Percentiles rank a stretch among this genome's conserved stretches.
Conservation (phyloP, 1,140 invertebrate genomes). For the Heterodera carotae region DNA sequence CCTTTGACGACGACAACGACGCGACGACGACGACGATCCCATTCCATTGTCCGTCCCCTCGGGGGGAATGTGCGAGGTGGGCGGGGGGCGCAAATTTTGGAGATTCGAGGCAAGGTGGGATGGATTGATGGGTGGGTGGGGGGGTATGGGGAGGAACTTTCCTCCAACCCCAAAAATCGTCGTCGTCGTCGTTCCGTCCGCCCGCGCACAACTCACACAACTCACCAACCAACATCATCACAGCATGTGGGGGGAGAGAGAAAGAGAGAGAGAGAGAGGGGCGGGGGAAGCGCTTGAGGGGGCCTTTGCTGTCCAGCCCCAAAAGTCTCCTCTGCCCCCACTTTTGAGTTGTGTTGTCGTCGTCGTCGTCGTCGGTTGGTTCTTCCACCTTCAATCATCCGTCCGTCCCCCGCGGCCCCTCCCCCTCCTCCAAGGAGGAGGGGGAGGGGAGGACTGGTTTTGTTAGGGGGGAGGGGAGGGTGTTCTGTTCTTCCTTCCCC, state of each 20-base stretch:
- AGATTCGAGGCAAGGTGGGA: too few relatives aligned
- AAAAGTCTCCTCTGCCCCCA: neutral
- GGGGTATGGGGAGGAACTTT: neutral
- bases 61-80: neutral
- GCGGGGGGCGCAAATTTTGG: neutral
- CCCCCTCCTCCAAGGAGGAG: neutral
- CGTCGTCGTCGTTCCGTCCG: slow-evolving; percentile 9
- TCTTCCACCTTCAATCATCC: neutral
- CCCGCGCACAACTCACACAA: slow-evolving; percentile 14
- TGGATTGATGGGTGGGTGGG: too few relatives aligned
- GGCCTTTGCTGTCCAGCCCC: neutral
- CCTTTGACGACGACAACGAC: neutral
- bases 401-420: neutral
- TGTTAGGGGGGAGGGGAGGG: neutral
- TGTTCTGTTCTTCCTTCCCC: neutral
- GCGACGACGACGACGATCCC: slow-evolving; percentile 13
- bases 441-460: neutral
- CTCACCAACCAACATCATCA: neutral
- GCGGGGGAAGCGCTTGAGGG: too few relatives aligned
- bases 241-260: neutral
- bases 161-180: neutral
- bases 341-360: slow-evolving; percentile 15
- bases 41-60: neutral
- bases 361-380: slow-evolving; percentile 8
- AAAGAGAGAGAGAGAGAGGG: neutral